phyloP scores from a whole-genome alignment of 2,797 vertebrate species.

The Neopelma chrysocephalum region DNA sequence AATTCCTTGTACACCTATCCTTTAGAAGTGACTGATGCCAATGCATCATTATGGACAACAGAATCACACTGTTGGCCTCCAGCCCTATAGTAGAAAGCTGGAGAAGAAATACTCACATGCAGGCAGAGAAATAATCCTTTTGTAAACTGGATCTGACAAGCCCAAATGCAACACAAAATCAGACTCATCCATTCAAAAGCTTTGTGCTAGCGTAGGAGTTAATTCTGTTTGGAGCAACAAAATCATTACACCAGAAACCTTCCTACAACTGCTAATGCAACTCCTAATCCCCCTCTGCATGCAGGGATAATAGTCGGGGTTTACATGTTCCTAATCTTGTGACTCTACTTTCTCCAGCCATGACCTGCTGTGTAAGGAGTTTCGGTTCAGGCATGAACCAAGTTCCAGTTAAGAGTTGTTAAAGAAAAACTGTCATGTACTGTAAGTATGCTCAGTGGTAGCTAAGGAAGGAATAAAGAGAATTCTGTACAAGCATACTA shows the following conservation, averaged over 20 bases:
- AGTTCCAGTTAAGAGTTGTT: neutral
- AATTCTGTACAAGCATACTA: neutral
- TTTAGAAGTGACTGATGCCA: accelerated
- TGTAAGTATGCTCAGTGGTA: neutral
- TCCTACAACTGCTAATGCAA: conserved; percentile 16
- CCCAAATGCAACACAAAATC: neutral
- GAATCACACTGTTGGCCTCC: neutral
- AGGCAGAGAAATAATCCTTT: neutral
- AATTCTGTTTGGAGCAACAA: neutral
- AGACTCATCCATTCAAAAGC: neutral
- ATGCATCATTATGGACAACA: neutral
- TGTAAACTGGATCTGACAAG: neutral
- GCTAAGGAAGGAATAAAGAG: neutral
- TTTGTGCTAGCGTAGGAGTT: neutral
- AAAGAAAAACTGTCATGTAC: neutral
- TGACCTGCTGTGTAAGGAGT: neutral
- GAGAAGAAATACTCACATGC: neutral
- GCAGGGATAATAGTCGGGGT: neutral
- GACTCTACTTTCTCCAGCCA: conserved; percentile 29
- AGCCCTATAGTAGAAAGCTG: neutral
- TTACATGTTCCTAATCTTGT: conserved; percentile 41
- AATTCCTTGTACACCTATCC: neutral
- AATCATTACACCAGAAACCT: conserved; percentile 10
- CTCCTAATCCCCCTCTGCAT: conserved; percentile 10
- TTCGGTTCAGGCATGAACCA: neutral